These are phyloP conservation scores for Thaleichthys pacificus DNA, from an alignment of 2,797 vertebrate genomes.

Conservation along the genomic window DNA sequence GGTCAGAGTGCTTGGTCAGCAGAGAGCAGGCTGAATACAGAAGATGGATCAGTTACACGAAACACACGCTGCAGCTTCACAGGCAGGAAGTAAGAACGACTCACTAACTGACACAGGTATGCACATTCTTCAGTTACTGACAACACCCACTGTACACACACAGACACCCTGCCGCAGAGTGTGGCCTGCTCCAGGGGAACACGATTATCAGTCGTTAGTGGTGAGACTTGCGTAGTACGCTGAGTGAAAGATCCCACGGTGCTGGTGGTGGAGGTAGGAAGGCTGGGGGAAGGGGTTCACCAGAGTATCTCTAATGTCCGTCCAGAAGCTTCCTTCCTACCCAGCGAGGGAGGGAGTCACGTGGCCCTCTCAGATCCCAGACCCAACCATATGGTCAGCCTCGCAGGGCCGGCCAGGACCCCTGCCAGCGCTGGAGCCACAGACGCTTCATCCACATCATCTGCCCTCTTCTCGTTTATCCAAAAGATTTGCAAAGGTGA, in stretches of 20 bases:
- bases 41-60: constrained; percentile 48
- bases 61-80: too few relatives aligned
- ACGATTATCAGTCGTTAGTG: too few relatives aligned
- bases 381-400: constrained; percentile 60
- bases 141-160: too few relatives aligned
- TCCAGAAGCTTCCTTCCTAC: background rate
- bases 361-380: constrained; percentile 49
- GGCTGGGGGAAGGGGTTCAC: background rate
- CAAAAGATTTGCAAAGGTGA: too few relatives aligned
- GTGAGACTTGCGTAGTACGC: too few relatives aligned
- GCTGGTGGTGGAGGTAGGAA: background rate
- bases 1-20: constrained; percentile 61
- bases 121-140: background rate
- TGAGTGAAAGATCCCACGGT: background rate
- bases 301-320: background rate
- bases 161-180: background rate
- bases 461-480: constrained; percentile 32
- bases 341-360: constrained; percentile 34
- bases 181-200: background rate
- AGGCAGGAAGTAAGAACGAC: too few relatives aligned
- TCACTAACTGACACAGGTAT: too few relatives aligned
- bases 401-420: constrained; percentile 39
- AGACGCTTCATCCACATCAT: constrained; percentile 53
- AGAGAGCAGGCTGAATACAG: constrained; percentile 37
- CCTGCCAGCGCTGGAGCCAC: constrained; percentile 46